These are phyloP conservation scores for Acipenser oxyrinchus DNA, from an alignment of 2,797 vertebrate species.

Conservation along the genomic window DNA sequence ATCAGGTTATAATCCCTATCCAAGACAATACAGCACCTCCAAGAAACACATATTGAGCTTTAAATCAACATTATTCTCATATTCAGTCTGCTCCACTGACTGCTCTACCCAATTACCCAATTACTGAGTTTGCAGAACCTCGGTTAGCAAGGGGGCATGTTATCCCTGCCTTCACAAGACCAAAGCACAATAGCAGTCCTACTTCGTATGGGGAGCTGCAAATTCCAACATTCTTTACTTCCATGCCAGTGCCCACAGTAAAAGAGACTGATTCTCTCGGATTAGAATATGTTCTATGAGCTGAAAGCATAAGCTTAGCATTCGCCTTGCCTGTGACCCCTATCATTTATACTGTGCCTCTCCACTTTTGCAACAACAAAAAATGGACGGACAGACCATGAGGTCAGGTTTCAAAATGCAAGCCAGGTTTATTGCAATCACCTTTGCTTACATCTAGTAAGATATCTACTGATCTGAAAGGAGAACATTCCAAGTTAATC, in stretches of 20 bases:
- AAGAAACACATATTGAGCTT: neutral
- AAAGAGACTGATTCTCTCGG: constrained; percentile 5
- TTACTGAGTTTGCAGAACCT: constrained; percentile 9
- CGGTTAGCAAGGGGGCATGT: constrained; percentile 10
- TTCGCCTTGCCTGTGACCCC: constrained; percentile 14
- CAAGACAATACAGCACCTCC: neutral
- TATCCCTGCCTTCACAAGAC: constrained; percentile 1
- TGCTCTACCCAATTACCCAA: neutral
- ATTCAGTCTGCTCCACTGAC: neutral
- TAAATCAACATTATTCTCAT: neutral
- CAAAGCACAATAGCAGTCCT: constrained; percentile 29
- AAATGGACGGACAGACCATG: neutral
- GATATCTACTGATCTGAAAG: too few relatives aligned
- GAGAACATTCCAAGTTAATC: neutral
- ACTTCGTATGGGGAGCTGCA: constrained; percentile 10
- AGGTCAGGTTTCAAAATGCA: neutral
- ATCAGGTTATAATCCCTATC: neutral
- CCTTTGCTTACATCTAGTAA: neutral
- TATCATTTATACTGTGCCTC: constrained; percentile 2
- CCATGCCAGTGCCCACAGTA: neutral
- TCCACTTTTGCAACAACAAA: neutral
- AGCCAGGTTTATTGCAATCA: neutral
- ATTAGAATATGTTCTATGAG: constrained; percentile 15
- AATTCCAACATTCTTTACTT: neutral
- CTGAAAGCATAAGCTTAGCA: neutral